Evolutionary conservation across 2,888 invertebrate species (phyloP), one percentile per base, ranked within the genome.

Genomic region (Mesorhabditis belari): DNA sequence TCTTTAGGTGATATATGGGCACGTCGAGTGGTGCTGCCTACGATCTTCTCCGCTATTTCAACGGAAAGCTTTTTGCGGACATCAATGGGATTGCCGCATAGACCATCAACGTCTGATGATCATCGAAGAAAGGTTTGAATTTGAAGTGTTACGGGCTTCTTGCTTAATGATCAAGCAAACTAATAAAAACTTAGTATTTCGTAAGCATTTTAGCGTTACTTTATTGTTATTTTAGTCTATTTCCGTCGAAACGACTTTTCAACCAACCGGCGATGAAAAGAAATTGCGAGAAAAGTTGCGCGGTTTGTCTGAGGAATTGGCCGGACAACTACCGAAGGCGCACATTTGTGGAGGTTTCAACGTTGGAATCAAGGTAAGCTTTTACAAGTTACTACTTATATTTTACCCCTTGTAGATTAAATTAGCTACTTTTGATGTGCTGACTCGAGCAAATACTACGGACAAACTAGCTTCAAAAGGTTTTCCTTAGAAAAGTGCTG

Each of bases 1-100:
- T n/a, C n/a, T n/a, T n/a, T n/a, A n/a, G n/a, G 79, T 3, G 85
- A 87, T 71, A 76, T 87, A 60, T 83, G 82, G 74, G 73, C 81
- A 5, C 81, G 83, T 61, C 77, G 85, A 24, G 84, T 81, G 12
- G 67, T 83, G 2, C 71, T 87, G 79, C 82, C 81, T 44, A 81
- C 85, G 28, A 77, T 85, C 69, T 84, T 84, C 29, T 61, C 66
- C 9, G 49, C 58, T 21, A 35, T 67, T 6, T 55, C 67, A 19
- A 62, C 58, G 27, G 63, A 60, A 50, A 23, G 12, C 21, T 49
- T 49, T 24, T 26, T 29, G 19, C 53, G 50, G 19, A 54, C 49
- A 54, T 24, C 9, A 6, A 9, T 28, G 24, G 19, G 44, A 9
- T n/a, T 35, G n/a, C 44, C 12, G n/a, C 12, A n/a, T 17, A n/a